A percentile compares a stretch with the other conserved stretches of the same genome.
phyloP scores from a whole-genome alignment of 1,140 invertebrate genomes.

The Ostrea edulis region DNA sequence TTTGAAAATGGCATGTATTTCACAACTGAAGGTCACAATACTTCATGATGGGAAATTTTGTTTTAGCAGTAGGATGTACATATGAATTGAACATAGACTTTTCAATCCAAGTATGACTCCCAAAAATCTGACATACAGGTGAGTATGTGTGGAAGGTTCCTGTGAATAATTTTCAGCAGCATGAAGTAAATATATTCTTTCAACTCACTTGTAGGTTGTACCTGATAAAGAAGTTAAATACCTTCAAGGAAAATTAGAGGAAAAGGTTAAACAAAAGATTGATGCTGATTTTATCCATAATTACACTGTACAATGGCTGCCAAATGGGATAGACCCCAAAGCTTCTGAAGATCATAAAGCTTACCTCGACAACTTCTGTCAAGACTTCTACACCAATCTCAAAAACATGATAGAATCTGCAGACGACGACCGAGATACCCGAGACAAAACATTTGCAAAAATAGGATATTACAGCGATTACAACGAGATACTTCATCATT shows the following conservation, averaged over 20 bases:
- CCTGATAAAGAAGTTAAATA: slow-evolving; percentile 52
- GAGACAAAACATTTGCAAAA: neutral
- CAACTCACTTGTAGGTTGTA: slow-evolving; percentile 16
- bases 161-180: no score
- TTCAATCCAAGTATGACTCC: no score
- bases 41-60: no score
- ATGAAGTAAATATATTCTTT: no score
- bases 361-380: slow-evolving; percentile 56
- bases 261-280: slow-evolving; percentile 5
- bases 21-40: no score
- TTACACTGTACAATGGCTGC: slow-evolving; percentile 42
- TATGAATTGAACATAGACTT: no score
- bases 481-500: slow-evolving; percentile 94
- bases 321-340: slow-evolving; percentile 45
- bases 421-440: neutral
- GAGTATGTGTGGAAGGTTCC: no score
- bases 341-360: slow-evolving; percentile 46
- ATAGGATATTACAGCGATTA: slow-evolving; percentile 49
- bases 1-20: no score
- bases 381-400: slow-evolving; percentile 50
- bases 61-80: no score
- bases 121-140: no score
- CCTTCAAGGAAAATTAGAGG: slow-evolving; percentile 6
- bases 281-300: neutral
- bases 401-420: slow-evolving; percentile 46